A percentile compares a stretch with the other conserved stretches of the same genome.
Conservation (phyloP, 2,797 vertebrate genomes). For the Limnodromus scolopaceus region DNA sequence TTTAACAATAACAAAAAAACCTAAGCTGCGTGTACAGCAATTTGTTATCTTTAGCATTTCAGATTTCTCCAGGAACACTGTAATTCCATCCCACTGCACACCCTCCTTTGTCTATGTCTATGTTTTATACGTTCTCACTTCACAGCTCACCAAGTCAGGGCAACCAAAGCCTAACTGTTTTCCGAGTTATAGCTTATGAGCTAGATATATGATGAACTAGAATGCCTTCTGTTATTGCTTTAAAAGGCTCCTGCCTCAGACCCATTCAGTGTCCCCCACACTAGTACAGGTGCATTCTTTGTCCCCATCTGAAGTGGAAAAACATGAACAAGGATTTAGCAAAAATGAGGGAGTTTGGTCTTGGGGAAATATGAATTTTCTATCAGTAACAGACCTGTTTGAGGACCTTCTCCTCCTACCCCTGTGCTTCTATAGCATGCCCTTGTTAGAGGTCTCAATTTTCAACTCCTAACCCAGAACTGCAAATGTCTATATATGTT, state of each 20-base stretch:
- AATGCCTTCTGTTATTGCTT: not conserved
- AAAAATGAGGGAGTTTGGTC: not conserved
- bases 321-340: not conserved
- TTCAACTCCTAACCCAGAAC: not conserved
- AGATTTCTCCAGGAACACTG: not conserved
- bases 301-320: not conserved
- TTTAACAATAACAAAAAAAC: not conserved
- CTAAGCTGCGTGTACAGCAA: not conserved
- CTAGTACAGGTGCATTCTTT: not conserved
- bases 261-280: not conserved
- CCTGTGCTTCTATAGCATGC: not conserved
- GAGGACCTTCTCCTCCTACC: not conserved
- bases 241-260: not conserved
- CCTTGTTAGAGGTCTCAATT: not conserved
- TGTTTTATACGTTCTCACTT: not conserved
- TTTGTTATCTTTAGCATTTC: not conserved
- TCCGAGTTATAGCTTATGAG: not conserved
- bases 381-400: not conserved
- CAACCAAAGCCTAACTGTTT: not conserved
- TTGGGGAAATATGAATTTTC: not conserved
- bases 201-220: not conserved
- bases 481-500: not conserved
- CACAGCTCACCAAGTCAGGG: not conserved
- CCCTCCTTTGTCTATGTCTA: not conserved
- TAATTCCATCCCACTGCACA: not conserved